phyloP scores from a whole-genome alignment of 2,113 vertebrate species.

The Ciconia boyciana region DNA sequence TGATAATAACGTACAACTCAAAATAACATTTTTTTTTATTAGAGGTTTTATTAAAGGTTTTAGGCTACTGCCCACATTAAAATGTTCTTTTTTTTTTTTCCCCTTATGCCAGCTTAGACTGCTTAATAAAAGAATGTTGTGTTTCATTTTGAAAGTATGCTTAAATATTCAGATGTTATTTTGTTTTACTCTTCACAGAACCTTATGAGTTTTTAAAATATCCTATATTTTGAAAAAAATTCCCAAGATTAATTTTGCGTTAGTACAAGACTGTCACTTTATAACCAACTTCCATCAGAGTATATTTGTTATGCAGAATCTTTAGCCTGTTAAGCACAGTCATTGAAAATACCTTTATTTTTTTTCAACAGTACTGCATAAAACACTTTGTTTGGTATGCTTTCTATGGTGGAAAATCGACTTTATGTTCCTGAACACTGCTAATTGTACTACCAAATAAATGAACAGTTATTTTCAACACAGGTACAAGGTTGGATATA shows the following conservation, averaged over 20 bases:
- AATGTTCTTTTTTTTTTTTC: neutral
- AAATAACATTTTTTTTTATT: conserved; percentile 49
- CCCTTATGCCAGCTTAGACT: neutral
- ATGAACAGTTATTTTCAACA: neutral
- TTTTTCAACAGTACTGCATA: neutral
- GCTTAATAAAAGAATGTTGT: conserved; percentile 3
- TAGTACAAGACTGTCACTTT: neutral
- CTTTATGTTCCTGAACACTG: neutral
- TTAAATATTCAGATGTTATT: conserved; percentile 2
- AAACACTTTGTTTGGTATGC: neutral
- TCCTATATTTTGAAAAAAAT: neutral
- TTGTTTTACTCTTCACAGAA: neutral
- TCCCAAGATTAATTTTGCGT: neutral
- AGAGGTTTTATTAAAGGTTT: conserved; percentile 53
- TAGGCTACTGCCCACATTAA: conserved; percentile 15
- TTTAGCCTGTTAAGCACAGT: neutral
- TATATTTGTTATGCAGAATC: neutral
- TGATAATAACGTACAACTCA: conserved; percentile 71
- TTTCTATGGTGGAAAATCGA: neutral
- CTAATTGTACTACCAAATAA: neutral
- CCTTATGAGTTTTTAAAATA: neutral
- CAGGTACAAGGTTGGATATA: neutral
- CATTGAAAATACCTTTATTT: neutral
- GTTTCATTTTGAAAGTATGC: neutral
- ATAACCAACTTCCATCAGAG: neutral